Conservation (phyloP, 2,888 invertebrate genomes). For the Entomobrya proxima region DNA sequence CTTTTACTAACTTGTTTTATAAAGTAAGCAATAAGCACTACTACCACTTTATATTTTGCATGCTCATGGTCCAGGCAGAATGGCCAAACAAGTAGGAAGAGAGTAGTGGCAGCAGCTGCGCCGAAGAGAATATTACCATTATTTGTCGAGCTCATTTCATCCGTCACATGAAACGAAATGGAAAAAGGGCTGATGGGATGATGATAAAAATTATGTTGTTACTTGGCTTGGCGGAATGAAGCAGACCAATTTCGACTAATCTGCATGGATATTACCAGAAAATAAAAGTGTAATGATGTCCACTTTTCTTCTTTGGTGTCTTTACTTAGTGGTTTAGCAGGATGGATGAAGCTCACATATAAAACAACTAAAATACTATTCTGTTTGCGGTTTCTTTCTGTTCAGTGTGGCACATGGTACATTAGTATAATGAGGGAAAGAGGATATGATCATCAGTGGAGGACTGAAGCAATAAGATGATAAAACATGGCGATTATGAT, state of each 20-base stretch:
- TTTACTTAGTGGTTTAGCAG: background rate
- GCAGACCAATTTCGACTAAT: constrained; percentile 52
- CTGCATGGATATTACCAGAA: constrained; percentile 44
- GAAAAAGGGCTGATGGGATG: background rate
- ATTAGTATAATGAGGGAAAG: constrained; percentile 45
- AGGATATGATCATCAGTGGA: background rate
- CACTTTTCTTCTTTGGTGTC: constrained; percentile 53
- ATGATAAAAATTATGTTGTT: constrained; percentile 58
- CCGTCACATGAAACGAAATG: constrained; percentile 1
- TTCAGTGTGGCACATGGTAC: constrained; percentile 34
- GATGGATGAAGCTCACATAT: too few relatives aligned
- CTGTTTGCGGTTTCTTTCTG: background rate
- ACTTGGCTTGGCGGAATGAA: constrained; percentile 37
- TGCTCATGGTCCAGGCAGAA: too few relatives aligned
- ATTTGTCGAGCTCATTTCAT: constrained; percentile 18
- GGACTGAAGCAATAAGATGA: background rate
- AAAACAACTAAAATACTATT: too few relatives aligned
- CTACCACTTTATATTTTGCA: too few relatives aligned
- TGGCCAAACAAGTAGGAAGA: too few relatives aligned
- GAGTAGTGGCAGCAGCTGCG: constrained; percentile 4
- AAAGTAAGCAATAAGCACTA: too few relatives aligned
- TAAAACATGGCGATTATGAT: constrained; percentile 19
- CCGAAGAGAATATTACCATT: background rate
- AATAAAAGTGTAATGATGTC: constrained; percentile 52
- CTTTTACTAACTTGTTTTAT: background rate